Percentiles rank a stretch among this genome's conserved stretches.
phyloP scores from a whole-genome alignment of 2,113 vertebrate species.

The Corapipo altera region DNA sequence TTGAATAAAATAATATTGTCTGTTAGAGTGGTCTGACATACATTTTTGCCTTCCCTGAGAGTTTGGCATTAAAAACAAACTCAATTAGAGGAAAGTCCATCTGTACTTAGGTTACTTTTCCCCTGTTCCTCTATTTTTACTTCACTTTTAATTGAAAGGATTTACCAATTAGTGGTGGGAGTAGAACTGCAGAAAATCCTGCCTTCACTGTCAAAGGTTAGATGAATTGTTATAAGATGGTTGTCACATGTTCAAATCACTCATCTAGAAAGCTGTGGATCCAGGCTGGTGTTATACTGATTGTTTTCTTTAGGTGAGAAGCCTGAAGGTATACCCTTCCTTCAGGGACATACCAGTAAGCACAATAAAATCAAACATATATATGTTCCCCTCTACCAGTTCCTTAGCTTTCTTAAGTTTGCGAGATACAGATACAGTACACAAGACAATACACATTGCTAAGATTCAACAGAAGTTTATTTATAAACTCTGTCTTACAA shows the following conservation, averaged over 20 bases:
- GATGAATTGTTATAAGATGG: neutral
- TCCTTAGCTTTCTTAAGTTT: neutral
- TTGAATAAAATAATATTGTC: neutral
- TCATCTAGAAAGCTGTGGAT: neutral
- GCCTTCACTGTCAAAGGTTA: neutral
- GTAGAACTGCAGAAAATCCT: neutral
- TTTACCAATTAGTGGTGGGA: neutral
- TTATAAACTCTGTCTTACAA: neutral
- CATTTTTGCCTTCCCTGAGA: neutral
- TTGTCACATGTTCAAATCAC: accelerated
- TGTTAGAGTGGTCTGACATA: neutral
- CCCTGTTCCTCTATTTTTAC: neutral
- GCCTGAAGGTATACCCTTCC: neutral
- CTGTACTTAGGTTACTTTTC: neutral
- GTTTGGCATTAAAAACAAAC: neutral
- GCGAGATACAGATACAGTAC: neutral
- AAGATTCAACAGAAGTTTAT: neutral
- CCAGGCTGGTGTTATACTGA: neutral
- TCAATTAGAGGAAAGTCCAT: neutral
- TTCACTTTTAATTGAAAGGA: neutral
- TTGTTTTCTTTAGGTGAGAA: neutral
- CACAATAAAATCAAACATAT: neutral
- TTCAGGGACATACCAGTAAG: neutral
- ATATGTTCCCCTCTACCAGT: neutral
- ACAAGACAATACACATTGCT: neutral